phyloP scores from a whole-genome alignment of 1,140 invertebrate species.

The Heliconius melpomene region DNA sequence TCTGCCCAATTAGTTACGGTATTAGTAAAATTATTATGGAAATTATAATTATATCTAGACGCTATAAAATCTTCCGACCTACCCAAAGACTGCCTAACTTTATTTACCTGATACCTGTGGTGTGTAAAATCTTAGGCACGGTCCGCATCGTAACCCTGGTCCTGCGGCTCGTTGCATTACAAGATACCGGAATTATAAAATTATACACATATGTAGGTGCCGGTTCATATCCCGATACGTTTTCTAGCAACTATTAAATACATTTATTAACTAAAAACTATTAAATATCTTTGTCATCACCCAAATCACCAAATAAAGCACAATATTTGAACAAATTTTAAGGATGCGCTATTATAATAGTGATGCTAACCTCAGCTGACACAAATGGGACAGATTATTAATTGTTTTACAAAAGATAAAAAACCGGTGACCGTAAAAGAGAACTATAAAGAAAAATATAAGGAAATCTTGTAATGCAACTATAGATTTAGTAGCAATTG shows the following conservation, averaged over 20 bases:
- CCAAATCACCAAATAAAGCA: no score
- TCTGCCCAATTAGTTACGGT: conserved; percentile 49
- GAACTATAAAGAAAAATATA: neutral
- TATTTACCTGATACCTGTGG: conserved; percentile 72
- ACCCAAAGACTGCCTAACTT: conserved; percentile 81
- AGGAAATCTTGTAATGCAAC: conserved; percentile 56
- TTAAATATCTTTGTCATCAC: no score
- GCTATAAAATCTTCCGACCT: conserved; percentile 81
- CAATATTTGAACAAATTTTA: no score
- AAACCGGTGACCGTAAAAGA: neutral
- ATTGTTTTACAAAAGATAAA: neutral
- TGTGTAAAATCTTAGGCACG: conserved; percentile 68
- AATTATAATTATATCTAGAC: conserved; percentile 60
- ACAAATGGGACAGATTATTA: neutral
- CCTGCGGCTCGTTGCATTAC: conserved; percentile 62
- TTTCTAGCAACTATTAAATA: no score
- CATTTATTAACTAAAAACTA: no score
- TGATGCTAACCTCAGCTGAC: neutral
- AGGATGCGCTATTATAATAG: neutral
- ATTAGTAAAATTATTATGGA: conserved; percentile 63
- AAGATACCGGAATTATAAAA: conserved; percentile 41
- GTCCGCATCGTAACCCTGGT: conserved; percentile 57
- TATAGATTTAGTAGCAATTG: conserved; percentile 61
- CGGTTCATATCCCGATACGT: no score
- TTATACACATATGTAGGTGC: neutral